A percentile compares a stretch with the other conserved stretches of the same genome.
These are phyloP conservation scores for Zaprionus tsacasi DNA, from an alignment of 1,140 invertebrate genomes.

Conservation along the genomic window DNA sequence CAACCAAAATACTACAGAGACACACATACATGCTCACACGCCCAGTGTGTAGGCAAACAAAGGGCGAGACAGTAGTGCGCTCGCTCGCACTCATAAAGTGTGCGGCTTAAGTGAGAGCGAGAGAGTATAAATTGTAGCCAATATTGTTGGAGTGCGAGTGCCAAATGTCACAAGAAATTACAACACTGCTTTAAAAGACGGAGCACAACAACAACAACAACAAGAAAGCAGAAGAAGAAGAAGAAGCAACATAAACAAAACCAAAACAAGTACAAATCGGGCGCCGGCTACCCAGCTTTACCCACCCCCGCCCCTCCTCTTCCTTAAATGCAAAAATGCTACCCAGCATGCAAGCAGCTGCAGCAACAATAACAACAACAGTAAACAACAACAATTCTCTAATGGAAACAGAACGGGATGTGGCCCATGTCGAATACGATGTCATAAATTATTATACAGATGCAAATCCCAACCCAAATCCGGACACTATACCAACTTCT, in stretches of 20 bases:
- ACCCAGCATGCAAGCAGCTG: conserved; percentile 41
- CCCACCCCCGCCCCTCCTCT: conserved; percentile 17
- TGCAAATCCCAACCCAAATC: conserved; percentile 20
- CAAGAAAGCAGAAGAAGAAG: conserved; percentile 54
- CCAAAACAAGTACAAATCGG: conserved; percentile 48
- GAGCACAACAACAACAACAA: conserved; percentile 50
- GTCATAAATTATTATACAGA: conserved; percentile 69
- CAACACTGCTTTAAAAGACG: conserved; percentile 70
- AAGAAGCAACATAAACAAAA: conserved; percentile 71
- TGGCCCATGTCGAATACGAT: conserved; percentile 64
- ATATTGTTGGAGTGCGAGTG: conserved; percentile 59
- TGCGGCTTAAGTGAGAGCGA: conserved; percentile 18
- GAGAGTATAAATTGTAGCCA: conserved; percentile 25
- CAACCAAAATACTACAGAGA: conserved; percentile 45
- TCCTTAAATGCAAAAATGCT: conserved; percentile 44
- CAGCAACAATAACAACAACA: conserved; percentile 21
- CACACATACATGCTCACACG: conserved; percentile 15
- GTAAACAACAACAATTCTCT: conserved; percentile 49
- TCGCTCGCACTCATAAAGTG: conserved; percentile 23
- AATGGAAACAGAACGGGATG: conserved; percentile 50
- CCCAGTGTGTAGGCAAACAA: conserved; percentile 45
- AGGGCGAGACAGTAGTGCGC: conserved; percentile 26
- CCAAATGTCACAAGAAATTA: conserved; percentile 80
- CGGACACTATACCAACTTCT: conserved; percentile 17
- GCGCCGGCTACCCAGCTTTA: conserved; percentile 39